These are phyloP conservation scores for Diprion similis DNA, from an alignment of 1,140 invertebrate species.

Conservation along the genomic window DNA sequence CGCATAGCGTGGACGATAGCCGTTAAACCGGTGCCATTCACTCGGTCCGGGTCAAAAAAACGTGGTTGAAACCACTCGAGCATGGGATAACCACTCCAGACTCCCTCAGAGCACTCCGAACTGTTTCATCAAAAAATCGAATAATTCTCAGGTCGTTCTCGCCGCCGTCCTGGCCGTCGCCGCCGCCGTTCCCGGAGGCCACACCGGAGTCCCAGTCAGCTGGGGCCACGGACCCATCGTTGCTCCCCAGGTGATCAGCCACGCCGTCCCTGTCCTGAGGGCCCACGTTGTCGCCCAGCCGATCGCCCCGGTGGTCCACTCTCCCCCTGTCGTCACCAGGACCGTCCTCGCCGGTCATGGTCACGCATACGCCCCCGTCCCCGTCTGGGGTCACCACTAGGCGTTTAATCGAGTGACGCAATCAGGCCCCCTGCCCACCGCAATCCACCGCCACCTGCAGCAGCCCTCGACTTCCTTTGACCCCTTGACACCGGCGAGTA, in stretches of 20 bases:
- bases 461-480: constrained; percentile 14
- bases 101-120: background rate
- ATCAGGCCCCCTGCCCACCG: too few relatives aligned
- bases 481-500: constrained; percentile 12
- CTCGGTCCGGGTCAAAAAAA: constrained; percentile 24
- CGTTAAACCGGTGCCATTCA: constrained; percentile 30
- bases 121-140: constrained; percentile 20
- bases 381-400: background rate
- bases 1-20: background rate
- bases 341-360: constrained; percentile 60
- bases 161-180: constrained; percentile 55
- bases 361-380: constrained; percentile 24
- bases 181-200: constrained; percentile 50
- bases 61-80: constrained; percentile 36
- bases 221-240: constrained; percentile 48
- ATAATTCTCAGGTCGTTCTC: constrained; percentile 45
- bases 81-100: constrained; percentile 20
- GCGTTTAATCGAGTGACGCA: background rate
- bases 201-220: constrained; percentile 47
- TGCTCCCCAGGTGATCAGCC: constrained; percentile 46
- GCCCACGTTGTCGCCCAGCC: constrained; percentile 25
- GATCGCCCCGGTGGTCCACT: constrained; percentile 32
- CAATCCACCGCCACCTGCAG: constrained; percentile 12
- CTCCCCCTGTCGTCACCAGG: constrained; percentile 50
- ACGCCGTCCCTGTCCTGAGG: constrained; percentile 21